Evolutionary conservation across 2,797 vertebrate species (phyloP), one percentile per base, ranked within the genome.

Genomic region (Delichon dasypus): DNA sequence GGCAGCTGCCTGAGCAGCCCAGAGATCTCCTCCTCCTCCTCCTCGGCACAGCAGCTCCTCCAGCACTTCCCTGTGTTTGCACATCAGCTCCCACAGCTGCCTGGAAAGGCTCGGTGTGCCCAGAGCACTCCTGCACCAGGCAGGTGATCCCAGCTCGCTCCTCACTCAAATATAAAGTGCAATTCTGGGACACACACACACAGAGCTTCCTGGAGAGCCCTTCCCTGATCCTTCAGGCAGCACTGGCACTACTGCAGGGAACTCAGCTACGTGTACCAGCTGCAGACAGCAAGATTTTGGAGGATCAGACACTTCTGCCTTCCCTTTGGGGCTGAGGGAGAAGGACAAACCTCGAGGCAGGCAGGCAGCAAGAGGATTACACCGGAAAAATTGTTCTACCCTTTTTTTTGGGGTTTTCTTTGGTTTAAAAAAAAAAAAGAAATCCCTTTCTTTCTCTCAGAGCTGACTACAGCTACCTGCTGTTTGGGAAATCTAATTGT

Each of bases 111-210:
- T 75, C 4, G 0, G 13, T 15, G 38, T 66, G 65, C 71, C 58
- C 58, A 62, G 85, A 20, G 8, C 32, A 11, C 62, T 57, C 7
- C 50, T 36, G 77, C 22, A 3, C 9, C 3, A 11, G 30, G 53
- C 54, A 26, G 57, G 14, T 8, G 62, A 78, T 19, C 10, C 51
- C 72, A 29, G 0, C 9, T 48, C 16, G 2, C n/a, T 40, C 22
- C 48, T 27, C 26, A 9, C 5, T 30, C 53, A 53, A 50, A 42
- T 0, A 5, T 1, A 32, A 29, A 0, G 7, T 1, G 5, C 29
- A 15, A 0, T 22, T 57, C 44, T 32, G 70, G 58, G 57, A 53
- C 19, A 42, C 16, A 14, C 27, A 30, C n/a, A 38, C 38, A 38
- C 23, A 9, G 14, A 30, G 38, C 13, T 51, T 34, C 71, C 55